A percentile compares a stretch with the other conserved stretches of the same genome.
Evolutionary conservation across 2,888 invertebrate species (phyloP).

Genomic region (Pandemis cinnamomeana): DNA sequence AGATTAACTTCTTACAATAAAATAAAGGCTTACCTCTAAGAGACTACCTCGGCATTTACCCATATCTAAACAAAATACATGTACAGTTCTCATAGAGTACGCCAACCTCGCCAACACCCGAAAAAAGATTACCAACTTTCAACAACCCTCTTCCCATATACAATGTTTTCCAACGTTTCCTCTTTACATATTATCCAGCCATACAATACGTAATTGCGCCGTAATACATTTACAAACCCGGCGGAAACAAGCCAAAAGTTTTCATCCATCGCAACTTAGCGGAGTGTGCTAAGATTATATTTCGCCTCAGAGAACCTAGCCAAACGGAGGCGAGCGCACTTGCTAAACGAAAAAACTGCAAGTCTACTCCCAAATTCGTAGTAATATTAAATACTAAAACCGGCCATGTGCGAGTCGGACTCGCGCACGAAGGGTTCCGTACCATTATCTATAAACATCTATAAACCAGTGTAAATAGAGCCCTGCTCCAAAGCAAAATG

Average conservation of each 20-base stretch:
- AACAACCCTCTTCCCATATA: not conserved
- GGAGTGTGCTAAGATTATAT: slow-evolving; percentile 28
- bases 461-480: too few species aligned
- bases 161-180: not conserved
- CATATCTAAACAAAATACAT: too few species aligned
- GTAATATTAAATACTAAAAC: too few species aligned
- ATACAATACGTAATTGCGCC: slow-evolving; percentile 6
- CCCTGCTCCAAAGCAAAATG: too few species aligned
- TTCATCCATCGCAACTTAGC: slow-evolving; percentile 16
- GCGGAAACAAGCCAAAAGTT: slow-evolving; percentile 9
- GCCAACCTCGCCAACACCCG: not conserved
- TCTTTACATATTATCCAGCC: not conserved
- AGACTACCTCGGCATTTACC: too few species aligned
- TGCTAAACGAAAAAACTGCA: not conserved
- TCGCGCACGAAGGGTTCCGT: too few species aligned
- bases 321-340: not conserved
- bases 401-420: too few species aligned
- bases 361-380: too few species aligned
- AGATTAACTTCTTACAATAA: too few species aligned
- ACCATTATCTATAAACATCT: too few species aligned
- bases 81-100: too few species aligned
- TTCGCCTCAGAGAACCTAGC: not conserved
- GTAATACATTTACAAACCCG: not conserved
- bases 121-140: not conserved
- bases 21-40: too few species aligned